phyloP scores from a whole-genome alignment of 1,140 invertebrate genomes.

The Caenorhabditis inopinata region DNA sequence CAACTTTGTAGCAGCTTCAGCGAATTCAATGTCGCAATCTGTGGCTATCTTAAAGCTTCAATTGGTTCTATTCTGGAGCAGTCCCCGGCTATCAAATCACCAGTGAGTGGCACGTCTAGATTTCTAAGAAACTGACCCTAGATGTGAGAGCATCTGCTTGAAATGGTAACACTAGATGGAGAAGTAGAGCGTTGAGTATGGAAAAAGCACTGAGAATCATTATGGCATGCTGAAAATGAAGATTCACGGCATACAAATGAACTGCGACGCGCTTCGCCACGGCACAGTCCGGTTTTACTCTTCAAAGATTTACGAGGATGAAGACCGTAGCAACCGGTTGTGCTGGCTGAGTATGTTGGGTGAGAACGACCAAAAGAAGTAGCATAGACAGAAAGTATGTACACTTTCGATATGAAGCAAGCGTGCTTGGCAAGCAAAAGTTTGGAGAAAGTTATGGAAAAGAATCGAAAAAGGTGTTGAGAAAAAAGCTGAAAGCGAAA shows the following conservation, averaged over 20 bases:
- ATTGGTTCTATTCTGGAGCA: no score
- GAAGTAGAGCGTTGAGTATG: background rate
- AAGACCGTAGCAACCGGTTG: conserved; percentile 30
- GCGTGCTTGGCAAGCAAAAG: conserved; percentile 15
- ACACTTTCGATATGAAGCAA: conserved; percentile 7
- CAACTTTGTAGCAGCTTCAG: background rate
- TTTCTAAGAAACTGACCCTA: conserved; percentile 5
- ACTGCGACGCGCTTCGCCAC: background rate
- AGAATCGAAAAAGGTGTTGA: background rate
- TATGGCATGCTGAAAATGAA: conserved; percentile 24
- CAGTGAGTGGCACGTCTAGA: no score
- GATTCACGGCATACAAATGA: conserved; percentile 20
- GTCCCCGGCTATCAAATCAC: no score
- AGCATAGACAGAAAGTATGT: conserved; percentile 7
- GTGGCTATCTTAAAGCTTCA: background rate
- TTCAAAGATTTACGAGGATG: conserved; percentile 21
- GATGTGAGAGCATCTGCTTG: background rate
- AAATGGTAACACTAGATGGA: background rate
- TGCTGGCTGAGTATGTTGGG: background rate
- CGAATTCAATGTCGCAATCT: conserved; percentile 16
- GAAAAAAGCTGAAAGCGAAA: background rate
- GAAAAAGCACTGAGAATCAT: conserved; percentile 3
- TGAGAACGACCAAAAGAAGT: background rate
- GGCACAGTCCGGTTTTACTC: conserved; percentile 24
- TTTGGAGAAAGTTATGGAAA: conserved; percentile 24